Evolutionary conservation across 2,888 invertebrate species (phyloP), one percentile per base, ranked within the genome.

Genomic region (Prionchulus punctatus): DNA sequence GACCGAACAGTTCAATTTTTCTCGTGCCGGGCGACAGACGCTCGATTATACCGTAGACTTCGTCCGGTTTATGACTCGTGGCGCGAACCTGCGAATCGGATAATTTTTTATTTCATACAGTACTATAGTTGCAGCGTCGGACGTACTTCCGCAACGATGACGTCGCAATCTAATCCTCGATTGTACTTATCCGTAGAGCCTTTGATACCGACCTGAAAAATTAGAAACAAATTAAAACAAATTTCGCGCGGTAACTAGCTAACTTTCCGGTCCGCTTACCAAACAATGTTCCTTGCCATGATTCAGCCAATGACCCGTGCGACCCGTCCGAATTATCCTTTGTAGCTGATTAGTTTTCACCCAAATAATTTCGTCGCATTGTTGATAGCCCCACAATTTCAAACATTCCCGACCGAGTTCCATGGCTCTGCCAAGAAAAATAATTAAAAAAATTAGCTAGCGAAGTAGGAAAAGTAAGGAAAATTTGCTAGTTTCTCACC

Each of bases 311-410:
- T 96, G 96, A 0, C 96, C 94, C 94, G 58, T 58, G 12, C 58
- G 36, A 2, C 58, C 58, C 0, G 96, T 96, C 30, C 94, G 78
- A 65, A 96, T 96, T 65, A 96, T 94, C 58, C 94, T 77, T 71
- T 96, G 96, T 59, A 96, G 75, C 71, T 96, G 96, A 75, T 96
- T 96, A 0, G 94, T 96, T 76, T 96, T 96, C 55, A 96, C 94
- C 96, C 96, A 96, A 66, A 96, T 94, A 43, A 96, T 80, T 71
- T 96, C 96, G 71, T 96, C 94, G 1, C 91, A 88, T 51, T 92
- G 79, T 68, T 90, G 87, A 70, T 96, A 94, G 12, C 94, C 94
- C 96, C 94, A 96, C 15, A 92, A 74, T 67, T 89, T 86, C 18
- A 96, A 78, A 67, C 94, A 96, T 69, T 96, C 94, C 42, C 94